These are phyloP conservation scores for Quadroppia sp. DNA, from an alignment of 2,888 invertebrate genomes.

Conservation along the genomic window DNA sequence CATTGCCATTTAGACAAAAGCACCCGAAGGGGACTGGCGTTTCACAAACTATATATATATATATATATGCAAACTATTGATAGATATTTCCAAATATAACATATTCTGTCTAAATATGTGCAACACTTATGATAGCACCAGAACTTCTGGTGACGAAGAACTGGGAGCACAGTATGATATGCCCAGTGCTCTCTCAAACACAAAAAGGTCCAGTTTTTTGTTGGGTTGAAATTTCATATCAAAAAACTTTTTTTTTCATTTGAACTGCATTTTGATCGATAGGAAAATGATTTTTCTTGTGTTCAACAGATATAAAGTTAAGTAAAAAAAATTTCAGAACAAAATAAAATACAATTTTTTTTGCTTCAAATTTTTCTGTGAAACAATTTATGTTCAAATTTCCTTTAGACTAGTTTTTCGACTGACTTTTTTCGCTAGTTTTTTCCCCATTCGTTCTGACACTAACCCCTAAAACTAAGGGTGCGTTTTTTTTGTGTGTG, in stretches of 20 bases:
- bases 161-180: neutral
- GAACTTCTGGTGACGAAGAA: neutral
- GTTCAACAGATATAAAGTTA: no score
- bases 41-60: no score
- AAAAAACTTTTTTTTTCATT: neutral
- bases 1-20: no score
- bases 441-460: neutral
- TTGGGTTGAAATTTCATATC: no score
- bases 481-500: neutral
- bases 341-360: no score
- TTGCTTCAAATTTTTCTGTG: neutral
- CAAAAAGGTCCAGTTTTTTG: no score
- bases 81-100: no score
- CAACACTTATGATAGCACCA: neutral
- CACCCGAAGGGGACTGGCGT: no score
- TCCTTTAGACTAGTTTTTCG: neutral
- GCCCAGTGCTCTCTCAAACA: neutral
- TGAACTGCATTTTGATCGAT: neutral
- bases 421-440: no score
- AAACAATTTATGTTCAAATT: neutral
- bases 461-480: neutral
- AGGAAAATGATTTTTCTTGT: conserved; percentile 1
- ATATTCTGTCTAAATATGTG: conserved; percentile 4
- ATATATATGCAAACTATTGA: no score
- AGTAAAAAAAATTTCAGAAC: no score